Percentiles rank a stretch among this genome's conserved stretches.
phyloP scores from a whole-genome alignment of 2,888 invertebrate species.

The Diaperis boleti region DNA sequence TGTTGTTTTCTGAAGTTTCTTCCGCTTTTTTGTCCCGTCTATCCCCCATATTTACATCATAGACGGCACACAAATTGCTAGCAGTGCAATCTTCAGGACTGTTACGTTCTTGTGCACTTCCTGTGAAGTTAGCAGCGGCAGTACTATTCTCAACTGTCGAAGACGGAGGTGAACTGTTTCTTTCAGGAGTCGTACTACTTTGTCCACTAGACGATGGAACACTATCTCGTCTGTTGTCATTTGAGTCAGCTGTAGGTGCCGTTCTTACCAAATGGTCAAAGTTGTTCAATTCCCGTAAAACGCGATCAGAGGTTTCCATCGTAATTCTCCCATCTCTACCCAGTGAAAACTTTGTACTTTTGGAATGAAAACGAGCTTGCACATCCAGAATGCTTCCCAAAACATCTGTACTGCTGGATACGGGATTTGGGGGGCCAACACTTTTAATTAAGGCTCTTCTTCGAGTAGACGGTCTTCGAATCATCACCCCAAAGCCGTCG shows the following conservation, averaged over 20 bases:
- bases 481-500: slow-evolving; percentile 16
- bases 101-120: slow-evolving; percentile 46
- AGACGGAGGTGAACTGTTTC: slow-evolving; percentile 30
- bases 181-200: slow-evolving; percentile 11
- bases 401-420: slow-evolving; percentile 71
- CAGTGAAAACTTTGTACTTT: slow-evolving; percentile 71
- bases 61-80: slow-evolving; percentile 51
- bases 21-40: slow-evolving; percentile 47
- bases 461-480: slow-evolving; percentile 18
- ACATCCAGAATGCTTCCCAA: slow-evolving; percentile 78
- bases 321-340: slow-evolving; percentile 74
- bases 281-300: slow-evolving; percentile 18
- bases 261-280: slow-evolving; percentile 17
- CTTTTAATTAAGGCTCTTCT: slow-evolving; percentile 65
- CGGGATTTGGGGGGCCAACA: slow-evolving; percentile 62
- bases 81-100: slow-evolving; percentile 58
- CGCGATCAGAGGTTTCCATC: slow-evolving; percentile 60
- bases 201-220: slow-evolving; percentile 38
- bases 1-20: slow-evolving; percentile 44
- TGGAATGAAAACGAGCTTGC: slow-evolving; percentile 79
- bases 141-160: slow-evolving; percentile 36
- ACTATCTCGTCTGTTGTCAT: slow-evolving; percentile 18
- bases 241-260: slow-evolving; percentile 1
- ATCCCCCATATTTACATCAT: slow-evolving; percentile 47
- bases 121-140: slow-evolving; percentile 18